These are phyloP conservation scores for Xylocampa areola DNA, from an alignment of 2,888 invertebrate genomes.

Conservation along the genomic window DNA sequence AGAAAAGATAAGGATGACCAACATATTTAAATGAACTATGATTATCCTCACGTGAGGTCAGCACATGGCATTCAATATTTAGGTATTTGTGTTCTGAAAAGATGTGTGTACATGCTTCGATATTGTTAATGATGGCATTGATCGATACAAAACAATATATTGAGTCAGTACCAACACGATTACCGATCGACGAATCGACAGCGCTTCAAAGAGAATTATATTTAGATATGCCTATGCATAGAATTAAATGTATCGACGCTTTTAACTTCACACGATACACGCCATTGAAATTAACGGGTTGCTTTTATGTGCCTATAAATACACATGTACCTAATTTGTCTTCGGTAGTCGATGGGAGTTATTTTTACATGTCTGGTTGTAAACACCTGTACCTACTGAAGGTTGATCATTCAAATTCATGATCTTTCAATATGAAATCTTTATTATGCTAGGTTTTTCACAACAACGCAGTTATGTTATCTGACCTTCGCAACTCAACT, in stretches of 20 bases:
- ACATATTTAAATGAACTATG: background rate
- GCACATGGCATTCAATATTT: too few relatives aligned
- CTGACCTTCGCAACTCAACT: background rate
- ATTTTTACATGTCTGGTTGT: background rate
- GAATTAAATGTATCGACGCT: slow-evolving; percentile 13
- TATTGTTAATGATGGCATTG: slow-evolving; percentile 16
- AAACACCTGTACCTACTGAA: background rate
- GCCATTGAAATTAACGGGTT: slow-evolving; percentile 2
- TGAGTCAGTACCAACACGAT: slow-evolving; percentile 19
- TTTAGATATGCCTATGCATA: background rate
- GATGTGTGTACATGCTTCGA: slow-evolving; percentile 19
- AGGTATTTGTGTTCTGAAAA: slow-evolving; percentile 1
- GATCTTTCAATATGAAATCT: background rate
- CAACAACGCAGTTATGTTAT: too few relatives aligned
- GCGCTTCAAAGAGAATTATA: slow-evolving; percentile 14
- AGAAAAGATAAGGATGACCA: background rate
- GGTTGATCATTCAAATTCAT: background rate
- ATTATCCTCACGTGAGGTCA: too few relatives aligned
- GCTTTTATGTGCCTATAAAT: slow-evolving; percentile 1
- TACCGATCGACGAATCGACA: slow-evolving; percentile 27
- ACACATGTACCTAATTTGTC: too few relatives aligned
- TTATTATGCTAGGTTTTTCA: background rate
- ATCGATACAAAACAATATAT: slow-evolving; percentile 28
- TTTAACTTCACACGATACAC: slow-evolving; percentile 13
- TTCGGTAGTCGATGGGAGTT: too few relatives aligned